A percentile compares a stretch with the other conserved stretches of the same genome.
Conservation (phyloP, 2,888 invertebrate genomes). For the Crioceris asparagi region DNA sequence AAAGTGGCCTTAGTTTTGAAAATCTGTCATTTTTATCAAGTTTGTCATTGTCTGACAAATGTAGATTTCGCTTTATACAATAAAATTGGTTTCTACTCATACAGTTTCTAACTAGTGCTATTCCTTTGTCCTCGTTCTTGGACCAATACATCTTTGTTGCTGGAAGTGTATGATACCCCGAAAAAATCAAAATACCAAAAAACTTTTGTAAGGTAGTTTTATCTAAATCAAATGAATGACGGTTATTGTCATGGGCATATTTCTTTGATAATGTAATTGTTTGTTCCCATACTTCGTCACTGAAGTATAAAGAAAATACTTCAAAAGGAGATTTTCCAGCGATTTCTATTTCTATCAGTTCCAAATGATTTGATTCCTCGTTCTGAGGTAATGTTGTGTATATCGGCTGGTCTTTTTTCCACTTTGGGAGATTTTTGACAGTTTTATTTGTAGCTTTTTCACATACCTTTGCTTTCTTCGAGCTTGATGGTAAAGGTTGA, state of each 20-base stretch:
- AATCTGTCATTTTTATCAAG: too few species aligned
- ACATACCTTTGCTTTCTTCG: not conserved
- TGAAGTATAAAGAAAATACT: conserved; percentile 7
- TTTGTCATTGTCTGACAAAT: conserved; percentile 4
- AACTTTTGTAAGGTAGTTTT: conserved; percentile 5
- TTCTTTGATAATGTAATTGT: conserved; percentile 4
- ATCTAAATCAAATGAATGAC: conserved; percentile 4
- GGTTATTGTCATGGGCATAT: too few species aligned
- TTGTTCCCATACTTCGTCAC: conserved; percentile 6
- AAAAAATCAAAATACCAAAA: conserved; percentile 6
- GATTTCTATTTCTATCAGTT: conserved; percentile 5
- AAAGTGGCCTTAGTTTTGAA: too few species aligned
- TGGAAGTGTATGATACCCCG: conserved; percentile 5
- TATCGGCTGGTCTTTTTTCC: conserved; percentile 2
- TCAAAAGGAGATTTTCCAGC: conserved; percentile 3
- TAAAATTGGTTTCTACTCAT: conserved; percentile 5
- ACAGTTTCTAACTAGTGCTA: conserved; percentile 4
- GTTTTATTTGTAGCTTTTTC: not conserved
- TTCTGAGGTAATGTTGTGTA: conserved; percentile 4
- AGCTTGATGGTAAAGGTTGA: not conserved
- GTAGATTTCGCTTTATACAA: too few species aligned
- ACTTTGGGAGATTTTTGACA: not conserved
- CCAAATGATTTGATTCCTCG: not conserved
- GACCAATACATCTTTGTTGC: conserved; percentile 8
- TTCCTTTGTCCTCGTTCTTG: conserved; percentile 5